Conservation (phyloP, 1,140 invertebrate species). For the Amphibalanus amphitrite region DNA sequence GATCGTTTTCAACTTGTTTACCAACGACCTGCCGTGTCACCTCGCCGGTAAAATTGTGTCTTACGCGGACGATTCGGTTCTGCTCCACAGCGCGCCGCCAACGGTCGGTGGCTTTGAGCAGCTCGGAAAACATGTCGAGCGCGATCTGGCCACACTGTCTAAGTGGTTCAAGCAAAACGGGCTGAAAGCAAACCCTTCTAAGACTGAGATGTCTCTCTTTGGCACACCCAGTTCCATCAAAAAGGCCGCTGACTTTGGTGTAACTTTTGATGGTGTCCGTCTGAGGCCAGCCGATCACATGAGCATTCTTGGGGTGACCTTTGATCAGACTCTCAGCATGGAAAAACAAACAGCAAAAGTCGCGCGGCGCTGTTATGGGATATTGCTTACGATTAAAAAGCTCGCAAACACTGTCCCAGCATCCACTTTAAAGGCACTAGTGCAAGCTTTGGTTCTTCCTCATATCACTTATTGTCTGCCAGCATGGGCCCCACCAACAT, state of each 20-base stretch:
- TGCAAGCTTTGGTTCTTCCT: background rate
- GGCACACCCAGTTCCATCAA: background rate
- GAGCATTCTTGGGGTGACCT: background rate
- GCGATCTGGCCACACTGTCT: background rate
- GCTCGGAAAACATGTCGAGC: background rate
- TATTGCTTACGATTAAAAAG: background rate
- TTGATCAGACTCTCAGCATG: background rate
- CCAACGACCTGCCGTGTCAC: too few species aligned
- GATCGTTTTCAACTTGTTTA: too few species aligned
- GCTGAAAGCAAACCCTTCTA: background rate
- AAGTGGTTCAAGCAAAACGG: background rate
- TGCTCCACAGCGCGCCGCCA: too few species aligned
- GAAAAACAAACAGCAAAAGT: background rate
- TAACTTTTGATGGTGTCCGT: background rate
- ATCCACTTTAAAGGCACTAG: background rate
- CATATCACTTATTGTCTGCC: background rate
- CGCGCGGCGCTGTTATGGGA: background rate
- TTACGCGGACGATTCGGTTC: too few species aligned
- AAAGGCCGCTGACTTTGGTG: too few species aligned
- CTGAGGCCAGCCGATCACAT: background rate
- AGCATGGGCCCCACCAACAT: too few species aligned
- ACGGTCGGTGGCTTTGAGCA: background rate
- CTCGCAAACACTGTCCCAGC: background rate
- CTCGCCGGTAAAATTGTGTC: too few species aligned
- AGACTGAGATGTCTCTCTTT: background rate